phyloP scores from a whole-genome alignment of 37 sponge, comb jelly and placozoan genomes.

The Amphimedon queenslandica region DNA sequence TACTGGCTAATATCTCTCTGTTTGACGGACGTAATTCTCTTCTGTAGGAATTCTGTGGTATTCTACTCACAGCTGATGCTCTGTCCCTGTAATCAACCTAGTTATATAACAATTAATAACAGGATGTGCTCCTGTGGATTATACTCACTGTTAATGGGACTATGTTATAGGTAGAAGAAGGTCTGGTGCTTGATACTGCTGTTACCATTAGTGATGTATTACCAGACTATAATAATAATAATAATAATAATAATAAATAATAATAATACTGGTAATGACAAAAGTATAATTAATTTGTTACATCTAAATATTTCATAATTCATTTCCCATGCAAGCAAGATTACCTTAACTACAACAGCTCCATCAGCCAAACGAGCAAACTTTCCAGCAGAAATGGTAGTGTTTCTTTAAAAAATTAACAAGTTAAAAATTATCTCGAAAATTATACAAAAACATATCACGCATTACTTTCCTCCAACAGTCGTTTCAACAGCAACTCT shows the following conservation, averaged over 20 bases:
- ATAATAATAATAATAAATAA: not conserved
- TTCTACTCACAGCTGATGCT: constrained; percentile 55
- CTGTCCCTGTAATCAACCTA: constrained; percentile 80
- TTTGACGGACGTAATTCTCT: constrained; percentile 55
- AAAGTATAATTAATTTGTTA: not conserved
- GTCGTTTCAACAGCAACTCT: constrained; percentile 4
- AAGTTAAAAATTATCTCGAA: not conserved
- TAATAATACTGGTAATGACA: not conserved
- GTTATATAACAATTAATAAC: not conserved
- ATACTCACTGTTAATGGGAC: not conserved
- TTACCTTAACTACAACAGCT: constrained; percentile 44
- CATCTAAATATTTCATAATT: not conserved
- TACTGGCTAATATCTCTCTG: constrained; percentile 49
- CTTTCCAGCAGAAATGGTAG: constrained; percentile 54
- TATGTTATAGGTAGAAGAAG: not conserved
- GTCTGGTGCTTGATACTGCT: constrained; percentile 37
- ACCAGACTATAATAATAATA: constrained; percentile 24
- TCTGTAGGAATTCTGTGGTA: constrained; percentile 56
- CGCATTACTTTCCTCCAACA: not conserved
- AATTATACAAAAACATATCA: not conserved
- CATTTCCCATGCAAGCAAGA: not conserved
- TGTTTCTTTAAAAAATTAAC: constrained; percentile 20
- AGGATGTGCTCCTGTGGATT: not conserved
- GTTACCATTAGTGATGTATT: constrained; percentile 64
- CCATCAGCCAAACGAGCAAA: constrained; percentile 69